Base-by-base conservation (phyloP, 2,113 vertebrate species). In the Sinocyclocheilus grahami region DNA sequence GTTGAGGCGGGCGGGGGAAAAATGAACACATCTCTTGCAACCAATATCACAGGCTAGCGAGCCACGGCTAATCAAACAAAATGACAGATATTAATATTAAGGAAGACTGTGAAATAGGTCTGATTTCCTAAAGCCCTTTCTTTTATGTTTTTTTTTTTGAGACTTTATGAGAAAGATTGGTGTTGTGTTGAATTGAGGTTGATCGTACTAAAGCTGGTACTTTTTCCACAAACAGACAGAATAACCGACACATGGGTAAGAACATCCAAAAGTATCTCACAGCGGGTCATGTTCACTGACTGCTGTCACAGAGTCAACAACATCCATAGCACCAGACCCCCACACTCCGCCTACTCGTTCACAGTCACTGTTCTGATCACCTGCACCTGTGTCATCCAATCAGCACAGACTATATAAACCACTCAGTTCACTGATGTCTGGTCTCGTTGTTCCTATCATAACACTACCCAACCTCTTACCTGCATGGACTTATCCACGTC, bases 51-150 rank as follows among this genome's bases (percentile, higher is more conserved):
- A 30, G 60, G 39, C 22, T 18, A 63, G 58, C n/a, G n/a, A 18
- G 37, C 22, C 37, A 80, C 20, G 16, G 78, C 58, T 62, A 80
- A 63, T 65, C 79, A 81, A 65, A 48, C 60, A 39, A n/a, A 79
- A 60, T 79, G 27, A 60, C 53, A 60, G 53, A n/a, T 58, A 39
- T 79, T 79, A 60, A 60, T 33, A 3, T 33, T 33, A 33, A 67
- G 18, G 69, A 12, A 39, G n/a, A 10, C 8, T 53, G 30, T 79
- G 24, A 46, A 30, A 42, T 27, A 30, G 9, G 13, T 37, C 33
- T 42, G 14, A 2, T 71, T 72, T 37, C 48, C 11, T 2, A 12
- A n/a, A 5, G 16, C 30, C 39, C 13, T 55, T 33, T 22, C 51
- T 10, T 27, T 14, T n/a, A 74, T 33, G 7, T 46, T 39, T 18